Evolutionary conservation across 1,140 invertebrate genomes (phyloP), one percentile per base, ranked within the genome.

Genomic region (Ceratina calcarata): DNA sequence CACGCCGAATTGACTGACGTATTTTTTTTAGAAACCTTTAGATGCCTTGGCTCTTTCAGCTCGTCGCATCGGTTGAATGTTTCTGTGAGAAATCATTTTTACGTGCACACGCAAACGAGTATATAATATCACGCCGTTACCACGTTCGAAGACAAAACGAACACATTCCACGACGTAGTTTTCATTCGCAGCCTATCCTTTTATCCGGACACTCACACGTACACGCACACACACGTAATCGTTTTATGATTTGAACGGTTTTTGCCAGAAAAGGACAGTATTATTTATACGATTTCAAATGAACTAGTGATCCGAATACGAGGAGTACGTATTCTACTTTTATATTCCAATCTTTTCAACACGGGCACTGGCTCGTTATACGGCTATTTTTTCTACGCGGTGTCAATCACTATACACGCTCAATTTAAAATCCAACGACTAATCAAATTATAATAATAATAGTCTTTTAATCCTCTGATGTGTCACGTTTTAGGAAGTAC

Each of bases 151-250:
- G 64, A 57, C 27, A 53, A 51, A 67, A 80, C 65, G 37, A 81
- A 77, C 64, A 77, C 72, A 77, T 85, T 85, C 81, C 73, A 72
- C 60, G 32, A 77, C 69, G 62, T 60, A 64, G 70, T 49, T 74
- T 74, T 79, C 18, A 18, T 73, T 74, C 22, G 24, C 51, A 58
- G 12, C 0, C 18, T 15, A 3, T 12, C 4, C 12, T 37, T 24
- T 75, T 66, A 62, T 24, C 24, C n/a, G 51, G 45, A 32, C 37
- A 15, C 32, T 20, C 61, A 15, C 32, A 18, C 32, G 18, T 60
- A 51, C 32, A 61, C 37, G 20, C 60, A 66, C 60, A 64, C 27
- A 62, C 75, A 45, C n/a, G 74, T 51, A 55, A 62, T 61, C 45
- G 55, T 62, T 78, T 71, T 71, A 16, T 72, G 62, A 53, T 78